phyloP scores from a whole-genome alignment of 2,888 invertebrate species.

The Ceraclea dissimilis region DNA sequence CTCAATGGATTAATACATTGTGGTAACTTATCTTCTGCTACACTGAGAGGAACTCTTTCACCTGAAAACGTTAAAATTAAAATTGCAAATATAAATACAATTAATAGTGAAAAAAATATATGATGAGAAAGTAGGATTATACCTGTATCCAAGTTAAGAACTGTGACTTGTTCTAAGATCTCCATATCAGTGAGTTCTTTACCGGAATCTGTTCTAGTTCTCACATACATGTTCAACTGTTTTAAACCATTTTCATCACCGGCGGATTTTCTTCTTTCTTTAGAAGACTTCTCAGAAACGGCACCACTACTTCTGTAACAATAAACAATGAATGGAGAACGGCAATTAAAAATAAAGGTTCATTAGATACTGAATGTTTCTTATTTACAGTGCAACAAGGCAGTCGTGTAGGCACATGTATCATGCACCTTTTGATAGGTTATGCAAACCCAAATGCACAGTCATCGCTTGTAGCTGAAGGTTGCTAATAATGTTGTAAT shows the following conservation, averaged over 20 bases:
- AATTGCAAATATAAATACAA: not conserved
- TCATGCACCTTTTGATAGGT: too few relatives aligned
- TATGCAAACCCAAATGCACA: too few relatives aligned
- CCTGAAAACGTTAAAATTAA: slow-evolving; percentile 42
- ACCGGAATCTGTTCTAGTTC: slow-evolving; percentile 80
- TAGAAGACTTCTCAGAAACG: slow-evolving; percentile 11
- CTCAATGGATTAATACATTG: slow-evolving; percentile 90
- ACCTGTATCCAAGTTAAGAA: slow-evolving; percentile 70
- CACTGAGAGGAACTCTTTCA: slow-evolving; percentile 87
- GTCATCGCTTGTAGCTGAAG: too few relatives aligned
- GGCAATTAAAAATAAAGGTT: not conserved
- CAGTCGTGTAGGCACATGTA: too few relatives aligned
- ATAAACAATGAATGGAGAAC: too few relatives aligned
- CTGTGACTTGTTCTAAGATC: slow-evolving; percentile 86
- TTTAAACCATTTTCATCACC: slow-evolving; percentile 68
- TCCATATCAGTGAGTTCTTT: slow-evolving; percentile 84
- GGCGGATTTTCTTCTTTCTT: slow-evolving; percentile 69
- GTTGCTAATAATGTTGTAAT: too few relatives aligned
- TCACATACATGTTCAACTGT: slow-evolving; percentile 62
- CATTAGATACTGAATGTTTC: too few relatives aligned
- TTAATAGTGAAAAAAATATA: not conserved
- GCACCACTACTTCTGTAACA: too few relatives aligned
- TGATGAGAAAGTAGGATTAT: too few relatives aligned
- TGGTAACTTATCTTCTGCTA: slow-evolving; percentile 88
- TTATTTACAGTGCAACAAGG: too few relatives aligned